phyloP scores from a whole-genome alignment of 2,113 vertebrate genomes.

The Lamprotornis superbus region DNA sequence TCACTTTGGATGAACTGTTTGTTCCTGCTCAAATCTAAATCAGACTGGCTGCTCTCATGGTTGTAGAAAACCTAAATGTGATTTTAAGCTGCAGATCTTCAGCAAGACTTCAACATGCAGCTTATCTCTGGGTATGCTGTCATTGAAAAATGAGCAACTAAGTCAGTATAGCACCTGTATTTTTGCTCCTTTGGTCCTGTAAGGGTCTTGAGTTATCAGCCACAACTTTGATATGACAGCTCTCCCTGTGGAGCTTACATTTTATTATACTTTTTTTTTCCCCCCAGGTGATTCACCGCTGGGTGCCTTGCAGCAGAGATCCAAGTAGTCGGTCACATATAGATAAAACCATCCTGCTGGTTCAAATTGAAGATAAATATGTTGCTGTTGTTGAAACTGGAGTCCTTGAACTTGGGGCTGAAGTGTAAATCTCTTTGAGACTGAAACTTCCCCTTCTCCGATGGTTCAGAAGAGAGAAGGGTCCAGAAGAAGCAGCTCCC shows the following conservation, averaged over 20 bases:
- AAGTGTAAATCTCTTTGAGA: constrained; percentile 84
- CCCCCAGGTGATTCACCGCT: constrained; percentile 97
- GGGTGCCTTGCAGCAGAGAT: constrained; percentile 99
- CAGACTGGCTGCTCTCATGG: neutral
- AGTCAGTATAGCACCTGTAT: neutral
- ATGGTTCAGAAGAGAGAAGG: constrained; percentile 49
- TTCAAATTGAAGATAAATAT: constrained; percentile 98
- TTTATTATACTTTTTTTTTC: neutral
- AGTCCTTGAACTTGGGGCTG: constrained; percentile 95
- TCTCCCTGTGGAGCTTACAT: neutral
- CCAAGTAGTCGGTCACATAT: constrained; percentile 94
- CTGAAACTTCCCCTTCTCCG: constrained; percentile 57
- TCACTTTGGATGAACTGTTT: neutral
- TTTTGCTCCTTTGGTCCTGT: neutral
- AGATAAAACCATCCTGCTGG: constrained; percentile 98
- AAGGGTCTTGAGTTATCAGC: neutral
- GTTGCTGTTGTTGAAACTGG: constrained; percentile 96
- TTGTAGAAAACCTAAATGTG: neutral
- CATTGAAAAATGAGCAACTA: neutral
- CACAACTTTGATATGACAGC: neutral
- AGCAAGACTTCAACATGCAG: neutral
- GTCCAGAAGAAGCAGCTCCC: constrained; percentile 39
- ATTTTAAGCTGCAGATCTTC: neutral
- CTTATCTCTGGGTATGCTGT: neutral
- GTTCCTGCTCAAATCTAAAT: neutral